These are phyloP conservation scores for Lutra lutra DNA, from an alignment of 2,797 vertebrate species.

Conservation along the genomic window DNA sequence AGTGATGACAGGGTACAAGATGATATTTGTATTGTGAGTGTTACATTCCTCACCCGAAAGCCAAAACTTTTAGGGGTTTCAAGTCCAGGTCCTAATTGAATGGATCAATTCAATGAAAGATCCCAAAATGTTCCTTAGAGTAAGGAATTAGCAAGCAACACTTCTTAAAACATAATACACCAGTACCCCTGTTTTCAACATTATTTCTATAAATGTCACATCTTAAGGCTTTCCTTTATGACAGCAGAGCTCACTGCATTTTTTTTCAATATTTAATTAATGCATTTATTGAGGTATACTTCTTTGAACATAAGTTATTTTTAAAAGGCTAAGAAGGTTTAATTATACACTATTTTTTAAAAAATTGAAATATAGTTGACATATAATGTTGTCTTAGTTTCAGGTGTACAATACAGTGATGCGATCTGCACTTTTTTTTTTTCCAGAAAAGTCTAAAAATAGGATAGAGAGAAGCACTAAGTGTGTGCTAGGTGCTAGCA, in stretches of 20 bases:
- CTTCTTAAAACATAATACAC: not conserved
- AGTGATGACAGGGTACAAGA: not conserved
- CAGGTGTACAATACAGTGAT: not conserved
- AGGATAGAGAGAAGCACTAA: not conserved
- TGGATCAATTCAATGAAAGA: conserved; percentile 22
- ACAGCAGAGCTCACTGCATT: not conserved
- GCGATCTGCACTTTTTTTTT: not conserved
- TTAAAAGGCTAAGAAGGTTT: not conserved
- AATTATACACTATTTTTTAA: not conserved
- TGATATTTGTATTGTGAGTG: conserved; percentile 26
- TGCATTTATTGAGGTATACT: not conserved
- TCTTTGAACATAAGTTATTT: not conserved
- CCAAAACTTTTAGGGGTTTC: conserved; percentile 16
- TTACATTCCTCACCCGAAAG: conserved; percentile 33
- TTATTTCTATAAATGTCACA: conserved; percentile 28
- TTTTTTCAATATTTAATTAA: not conserved
- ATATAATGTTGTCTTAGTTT: not conserved
- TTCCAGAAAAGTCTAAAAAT: not conserved
- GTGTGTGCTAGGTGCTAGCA: not conserved
- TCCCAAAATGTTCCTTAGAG: conserved; percentile 29
- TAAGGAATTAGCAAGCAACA: conserved; percentile 28
- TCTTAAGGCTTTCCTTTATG: not conserved
- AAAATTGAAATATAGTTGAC: not conserved
- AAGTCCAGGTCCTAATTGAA: conserved; percentile 33
- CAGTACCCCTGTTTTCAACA: not conserved